Conservation (phyloP, 1,140 invertebrate genomes). For the Eupristina koningsbergeri region DNA sequence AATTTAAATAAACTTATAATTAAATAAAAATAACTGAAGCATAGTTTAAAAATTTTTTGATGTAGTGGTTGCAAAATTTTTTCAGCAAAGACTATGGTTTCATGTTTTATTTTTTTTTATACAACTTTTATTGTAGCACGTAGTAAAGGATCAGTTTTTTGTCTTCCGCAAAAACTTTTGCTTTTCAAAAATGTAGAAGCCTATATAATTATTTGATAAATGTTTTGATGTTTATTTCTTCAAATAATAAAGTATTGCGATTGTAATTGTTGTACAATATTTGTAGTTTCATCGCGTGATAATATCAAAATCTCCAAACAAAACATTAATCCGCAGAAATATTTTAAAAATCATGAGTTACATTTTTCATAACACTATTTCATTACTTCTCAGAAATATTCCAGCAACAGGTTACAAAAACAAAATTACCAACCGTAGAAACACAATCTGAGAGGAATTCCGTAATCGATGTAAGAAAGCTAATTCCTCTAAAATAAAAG, state of each 20-base stretch:
- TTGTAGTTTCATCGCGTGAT: background rate
- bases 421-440: background rate
- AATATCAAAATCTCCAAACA: background rate
- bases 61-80: conserved; percentile 7
- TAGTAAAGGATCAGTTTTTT: background rate
- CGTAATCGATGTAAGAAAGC: background rate
- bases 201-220: background rate
- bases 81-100: background rate
- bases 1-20: too few species aligned
- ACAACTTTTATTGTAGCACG: background rate
- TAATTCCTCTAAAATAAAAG: background rate
- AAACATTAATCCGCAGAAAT: background rate
- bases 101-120: background rate
- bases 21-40: too few species aligned
- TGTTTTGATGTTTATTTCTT: background rate
- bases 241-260: background rate
- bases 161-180: background rate
- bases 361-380: background rate
- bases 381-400: background rate
- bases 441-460: background rate
- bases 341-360: background rate
- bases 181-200: background rate
- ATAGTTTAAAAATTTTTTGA: too few species aligned
- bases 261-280: too few species aligned
- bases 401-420: background rate